Conservation (phyloP, 2,113 vertebrate genomes). For the Siniperca knerii region DNA sequence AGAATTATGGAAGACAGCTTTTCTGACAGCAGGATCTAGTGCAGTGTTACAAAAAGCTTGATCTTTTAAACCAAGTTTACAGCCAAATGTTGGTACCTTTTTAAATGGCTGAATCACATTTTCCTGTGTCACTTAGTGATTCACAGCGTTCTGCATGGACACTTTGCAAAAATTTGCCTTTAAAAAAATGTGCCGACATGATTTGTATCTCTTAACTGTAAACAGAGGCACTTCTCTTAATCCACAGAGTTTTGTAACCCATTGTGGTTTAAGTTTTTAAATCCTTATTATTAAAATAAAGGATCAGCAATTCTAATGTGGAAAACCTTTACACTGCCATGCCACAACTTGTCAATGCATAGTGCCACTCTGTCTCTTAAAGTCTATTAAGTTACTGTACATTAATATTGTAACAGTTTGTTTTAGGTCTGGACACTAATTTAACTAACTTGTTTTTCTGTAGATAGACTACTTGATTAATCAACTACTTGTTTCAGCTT, state of each 20-base stretch:
- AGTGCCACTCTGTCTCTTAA: background rate
- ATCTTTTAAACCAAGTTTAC: slow-evolving; percentile 8
- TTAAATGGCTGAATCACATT: slow-evolving; percentile 16
- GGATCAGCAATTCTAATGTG: background rate
- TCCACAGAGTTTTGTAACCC: background rate
- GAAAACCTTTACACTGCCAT: background rate
- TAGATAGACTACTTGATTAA: too few species aligned
- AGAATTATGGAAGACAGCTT: slow-evolving; percentile 20
- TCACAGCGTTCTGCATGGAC: slow-evolving; percentile 23
- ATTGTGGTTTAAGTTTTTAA: background rate
- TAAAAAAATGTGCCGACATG: background rate
- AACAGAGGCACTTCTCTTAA: background rate
- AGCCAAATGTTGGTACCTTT: background rate
- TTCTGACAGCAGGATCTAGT: background rate
- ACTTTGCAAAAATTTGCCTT: slow-evolving; percentile 22
- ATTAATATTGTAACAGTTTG: background rate
- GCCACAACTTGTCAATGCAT: background rate
- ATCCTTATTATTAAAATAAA: background rate
- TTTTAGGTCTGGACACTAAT: background rate
- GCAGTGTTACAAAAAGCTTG: slow-evolving; percentile 3
- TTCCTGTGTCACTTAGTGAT: slow-evolving; percentile 29
- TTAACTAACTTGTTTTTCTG: background rate
- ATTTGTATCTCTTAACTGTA: background rate
- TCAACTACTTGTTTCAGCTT: too few species aligned
- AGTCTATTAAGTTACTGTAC: background rate